Percentiles rank a stretch among this genome's conserved stretches.
Conservation (phyloP, 2,888 invertebrate species). For the Cryptus viduatorius region DNA sequence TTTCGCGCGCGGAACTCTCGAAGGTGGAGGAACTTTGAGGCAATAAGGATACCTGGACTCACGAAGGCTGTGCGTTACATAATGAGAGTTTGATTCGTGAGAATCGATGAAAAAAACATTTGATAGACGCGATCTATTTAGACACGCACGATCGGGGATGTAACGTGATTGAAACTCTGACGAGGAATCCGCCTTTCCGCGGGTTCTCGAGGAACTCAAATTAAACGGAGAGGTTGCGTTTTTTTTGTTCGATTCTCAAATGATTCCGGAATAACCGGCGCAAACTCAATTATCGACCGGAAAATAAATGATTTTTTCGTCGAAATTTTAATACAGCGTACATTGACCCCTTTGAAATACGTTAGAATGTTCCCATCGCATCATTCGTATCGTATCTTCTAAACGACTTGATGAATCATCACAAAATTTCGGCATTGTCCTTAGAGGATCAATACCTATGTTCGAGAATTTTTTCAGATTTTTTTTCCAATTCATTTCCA, state of each 20-base stretch:
- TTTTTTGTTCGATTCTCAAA: constrained; percentile 15
- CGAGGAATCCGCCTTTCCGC: constrained; percentile 44
- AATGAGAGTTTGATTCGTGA: constrained; percentile 25
- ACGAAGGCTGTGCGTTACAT: not conserved
- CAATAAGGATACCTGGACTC: not conserved
- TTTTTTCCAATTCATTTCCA: not conserved
- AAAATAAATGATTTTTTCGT: not conserved
- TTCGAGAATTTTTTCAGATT: not conserved
- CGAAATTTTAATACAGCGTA: not conserved
- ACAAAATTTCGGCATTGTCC: not conserved
- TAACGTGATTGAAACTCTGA: constrained; percentile 30
- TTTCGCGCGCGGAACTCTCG: constrained; percentile 60
- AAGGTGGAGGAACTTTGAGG: constrained; percentile 2
- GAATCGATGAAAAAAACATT: constrained; percentile 35
- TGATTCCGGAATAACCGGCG: not conserved
- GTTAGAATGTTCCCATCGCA: not conserved
- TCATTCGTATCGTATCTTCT: not conserved
- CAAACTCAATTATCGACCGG: not conserved
- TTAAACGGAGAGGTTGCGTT: not conserved
- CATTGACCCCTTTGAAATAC: not conserved
- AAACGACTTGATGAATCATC: not conserved
- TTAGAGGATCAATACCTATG: not conserved
- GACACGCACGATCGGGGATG: constrained; percentile 31
- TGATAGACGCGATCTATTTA: constrained; percentile 20
- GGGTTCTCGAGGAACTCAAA: constrained; percentile 4